These are phyloP conservation scores for Phoebastria nigripes DNA, from an alignment of 2,797 vertebrate species.

Conservation along the genomic window DNA sequence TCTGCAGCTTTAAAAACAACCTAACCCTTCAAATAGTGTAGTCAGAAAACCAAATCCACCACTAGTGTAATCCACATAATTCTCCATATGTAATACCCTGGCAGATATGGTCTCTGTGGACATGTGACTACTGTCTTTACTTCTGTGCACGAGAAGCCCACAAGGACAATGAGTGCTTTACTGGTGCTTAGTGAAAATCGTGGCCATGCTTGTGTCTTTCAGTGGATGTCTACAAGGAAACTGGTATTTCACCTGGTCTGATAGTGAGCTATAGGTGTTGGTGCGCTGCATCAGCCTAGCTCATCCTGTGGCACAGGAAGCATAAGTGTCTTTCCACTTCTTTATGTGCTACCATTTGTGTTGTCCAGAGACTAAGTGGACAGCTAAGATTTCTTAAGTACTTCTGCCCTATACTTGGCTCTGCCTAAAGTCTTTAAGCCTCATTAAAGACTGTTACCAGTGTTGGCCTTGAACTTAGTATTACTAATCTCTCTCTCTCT, in stretches of 20 bases:
- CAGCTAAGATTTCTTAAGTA: not conserved
- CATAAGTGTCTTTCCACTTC: not conserved
- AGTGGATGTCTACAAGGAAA: not conserved
- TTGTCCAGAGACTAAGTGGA: not conserved
- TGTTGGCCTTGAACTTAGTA: not conserved
- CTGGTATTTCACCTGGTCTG: not conserved
- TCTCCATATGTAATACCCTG: not conserved
- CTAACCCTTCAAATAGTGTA: not conserved
- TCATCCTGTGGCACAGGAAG: not conserved
- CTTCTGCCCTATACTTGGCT: not conserved
- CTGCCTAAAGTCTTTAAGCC: not conserved
- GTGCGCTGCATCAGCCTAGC: not conserved
- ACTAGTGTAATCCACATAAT: not conserved
- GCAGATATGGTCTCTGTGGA: not conserved
- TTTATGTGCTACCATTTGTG: not conserved
- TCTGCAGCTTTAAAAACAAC: conserved; percentile 3
- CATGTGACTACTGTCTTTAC: not conserved
- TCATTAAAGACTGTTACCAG: not conserved
- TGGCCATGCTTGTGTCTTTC: not conserved
- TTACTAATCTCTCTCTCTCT: not conserved
- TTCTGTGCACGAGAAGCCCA: not conserved
- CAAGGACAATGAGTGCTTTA: not conserved
- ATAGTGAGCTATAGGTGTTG: not conserved
- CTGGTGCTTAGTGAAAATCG: not conserved
- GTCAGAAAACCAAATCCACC: not conserved